Evolutionary conservation across 2,888 invertebrate species (phyloP).

Genomic region (Achlya flavicornis): DNA sequence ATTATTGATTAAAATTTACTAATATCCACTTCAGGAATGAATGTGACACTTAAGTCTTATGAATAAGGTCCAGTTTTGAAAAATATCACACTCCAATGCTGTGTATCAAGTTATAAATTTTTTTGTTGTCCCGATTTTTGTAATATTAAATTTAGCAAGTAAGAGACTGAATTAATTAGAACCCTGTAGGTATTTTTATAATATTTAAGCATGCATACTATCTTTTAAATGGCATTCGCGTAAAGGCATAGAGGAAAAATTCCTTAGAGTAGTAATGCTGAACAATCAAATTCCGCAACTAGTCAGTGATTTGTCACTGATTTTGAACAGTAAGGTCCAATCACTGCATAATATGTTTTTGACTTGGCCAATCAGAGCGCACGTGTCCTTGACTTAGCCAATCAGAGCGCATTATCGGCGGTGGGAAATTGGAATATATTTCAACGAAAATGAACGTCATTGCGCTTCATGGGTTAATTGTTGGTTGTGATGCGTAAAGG

Average conservation of each 20-base stretch:
- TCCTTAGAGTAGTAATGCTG: too few relatives aligned
- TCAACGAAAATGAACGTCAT: too few relatives aligned
- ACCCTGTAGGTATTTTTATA: constrained; percentile 8
- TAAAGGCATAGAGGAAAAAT: not conserved
- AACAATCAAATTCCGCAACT: too few relatives aligned
- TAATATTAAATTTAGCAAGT: constrained; percentile 3
- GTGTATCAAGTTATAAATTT: not conserved
- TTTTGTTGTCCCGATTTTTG: not conserved
- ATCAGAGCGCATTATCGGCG: too few relatives aligned
- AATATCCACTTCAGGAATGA: not conserved
- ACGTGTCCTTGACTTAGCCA: too few relatives aligned
- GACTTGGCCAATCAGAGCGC: too few relatives aligned
- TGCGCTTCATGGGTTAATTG: too few relatives aligned
- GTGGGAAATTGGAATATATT: too few relatives aligned
- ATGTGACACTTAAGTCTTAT: not conserved
- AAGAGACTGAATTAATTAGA: constrained; percentile 23
- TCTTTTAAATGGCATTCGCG: not conserved
- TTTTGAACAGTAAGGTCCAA: too few relatives aligned
- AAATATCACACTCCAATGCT: not conserved
- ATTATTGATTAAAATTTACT: not conserved
- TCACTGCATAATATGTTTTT: too few relatives aligned
- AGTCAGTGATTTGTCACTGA: too few relatives aligned
- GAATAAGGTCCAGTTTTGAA: not conserved
- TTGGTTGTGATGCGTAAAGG: too few relatives aligned
- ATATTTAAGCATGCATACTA: constrained; percentile 8